Evolutionary conservation across 2,888 invertebrate species (phyloP).

Genomic region (Ornithoptera priamus): DNA sequence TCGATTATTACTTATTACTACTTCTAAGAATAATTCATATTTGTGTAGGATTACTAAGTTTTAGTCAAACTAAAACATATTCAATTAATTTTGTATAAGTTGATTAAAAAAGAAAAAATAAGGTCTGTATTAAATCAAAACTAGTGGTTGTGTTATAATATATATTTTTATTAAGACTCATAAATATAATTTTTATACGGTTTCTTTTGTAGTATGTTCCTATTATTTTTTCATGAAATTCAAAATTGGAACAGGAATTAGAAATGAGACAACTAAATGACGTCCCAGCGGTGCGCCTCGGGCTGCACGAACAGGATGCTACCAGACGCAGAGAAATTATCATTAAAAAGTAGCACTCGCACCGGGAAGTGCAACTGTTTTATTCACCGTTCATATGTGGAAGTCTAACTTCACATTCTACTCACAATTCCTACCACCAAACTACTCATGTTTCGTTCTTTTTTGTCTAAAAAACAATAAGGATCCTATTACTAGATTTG

Average conservation of each 20-base stretch:
- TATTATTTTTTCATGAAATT: constrained; percentile 21
- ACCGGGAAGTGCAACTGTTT: constrained; percentile 16
- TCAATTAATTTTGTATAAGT: no score
- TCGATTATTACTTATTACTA: no score
- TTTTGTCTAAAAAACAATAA: no score
- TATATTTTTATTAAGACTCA: background rate
- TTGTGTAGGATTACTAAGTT: no score
- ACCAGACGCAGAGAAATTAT: constrained; percentile 23
- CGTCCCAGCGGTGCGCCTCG: constrained; percentile 21
- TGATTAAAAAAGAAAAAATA: no score
- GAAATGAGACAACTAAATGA: constrained; percentile 27
- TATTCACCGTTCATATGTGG: constrained; percentile 13
- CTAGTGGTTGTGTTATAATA: no score
- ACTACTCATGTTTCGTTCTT: background rate
- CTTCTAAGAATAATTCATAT: no score
- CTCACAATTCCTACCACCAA: constrained; percentile 9
- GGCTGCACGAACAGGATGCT: constrained; percentile 12
- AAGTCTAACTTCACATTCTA: constrained; percentile 14
- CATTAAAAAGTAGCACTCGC: constrained; percentile 25
- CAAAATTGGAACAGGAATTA: constrained; percentile 24
- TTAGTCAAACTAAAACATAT: no score
- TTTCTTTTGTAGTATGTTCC: constrained; percentile 1
- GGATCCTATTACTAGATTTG: no score
- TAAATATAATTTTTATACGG: background rate
- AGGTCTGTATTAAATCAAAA: no score